These are phyloP conservation scores for Micrasema longulum DNA, from an alignment of 1,140 invertebrate genomes.

Conservation along the genomic window DNA sequence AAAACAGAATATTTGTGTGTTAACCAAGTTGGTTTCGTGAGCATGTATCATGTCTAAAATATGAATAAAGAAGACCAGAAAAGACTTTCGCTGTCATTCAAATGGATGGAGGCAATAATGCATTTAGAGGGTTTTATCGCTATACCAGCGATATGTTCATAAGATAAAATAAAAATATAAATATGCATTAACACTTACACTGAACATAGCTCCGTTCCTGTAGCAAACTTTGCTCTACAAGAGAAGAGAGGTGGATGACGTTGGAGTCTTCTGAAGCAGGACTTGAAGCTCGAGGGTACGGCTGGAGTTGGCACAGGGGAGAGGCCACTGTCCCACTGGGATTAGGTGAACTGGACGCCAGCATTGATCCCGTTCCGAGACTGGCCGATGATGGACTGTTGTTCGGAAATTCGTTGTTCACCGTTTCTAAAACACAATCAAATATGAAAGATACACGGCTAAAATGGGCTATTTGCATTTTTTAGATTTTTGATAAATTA, in stretches of 20 bases:
- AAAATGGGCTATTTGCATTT: no score
- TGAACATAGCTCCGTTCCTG: slow-evolving; percentile 61
- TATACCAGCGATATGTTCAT: no score
- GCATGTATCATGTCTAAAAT: no score
- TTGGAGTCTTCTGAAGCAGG: slow-evolving; percentile 48
- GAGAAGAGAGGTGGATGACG: slow-evolving; percentile 57
- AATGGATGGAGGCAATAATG: no score
- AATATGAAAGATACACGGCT: no score
- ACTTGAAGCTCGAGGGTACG: slow-evolving; percentile 40
- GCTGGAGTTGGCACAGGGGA: slow-evolving; percentile 23
- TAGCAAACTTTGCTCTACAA: slow-evolving; percentile 60
- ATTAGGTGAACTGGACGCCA: slow-evolving; percentile 28
- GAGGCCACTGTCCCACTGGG: not conserved
- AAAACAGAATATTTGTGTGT: no score
- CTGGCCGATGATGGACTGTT: slow-evolving; percentile 7
- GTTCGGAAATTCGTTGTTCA: not conserved
- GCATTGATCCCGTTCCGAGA: not conserved
- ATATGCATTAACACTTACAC: slow-evolving; percentile 58
- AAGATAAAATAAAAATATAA: no score
- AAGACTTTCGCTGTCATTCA: no score
- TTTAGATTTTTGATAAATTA: no score
- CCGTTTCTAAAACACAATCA: not conserved
- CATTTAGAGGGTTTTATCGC: no score
- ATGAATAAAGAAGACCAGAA: no score
- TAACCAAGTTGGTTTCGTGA: no score